A percentile compares a stretch with the other conserved stretches of the same genome.
Evolutionary conservation across 2,113 vertebrate genomes (phyloP).

Genomic region (Cebidichthys violaceus): DNA sequence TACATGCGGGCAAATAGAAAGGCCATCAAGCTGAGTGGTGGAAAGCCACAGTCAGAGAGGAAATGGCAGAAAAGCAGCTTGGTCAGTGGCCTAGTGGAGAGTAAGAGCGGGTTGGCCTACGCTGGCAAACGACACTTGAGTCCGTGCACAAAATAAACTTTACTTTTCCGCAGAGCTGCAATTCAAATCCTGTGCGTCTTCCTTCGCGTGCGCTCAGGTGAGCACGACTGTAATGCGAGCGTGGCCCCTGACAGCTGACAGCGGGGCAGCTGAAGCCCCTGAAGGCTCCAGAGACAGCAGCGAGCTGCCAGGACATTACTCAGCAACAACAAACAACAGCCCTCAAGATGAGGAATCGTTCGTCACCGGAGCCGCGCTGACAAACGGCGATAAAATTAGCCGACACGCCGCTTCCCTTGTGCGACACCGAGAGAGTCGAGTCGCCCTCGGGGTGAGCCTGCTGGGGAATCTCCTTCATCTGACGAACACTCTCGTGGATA

Average conservation of each 20-base stretch:
- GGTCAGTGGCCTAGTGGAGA: background rate
- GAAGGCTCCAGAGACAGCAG: constrained; percentile 55
- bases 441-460: constrained; percentile 64
- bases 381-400: constrained; percentile 77
- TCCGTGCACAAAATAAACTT: constrained; percentile 42
- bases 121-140: constrained; percentile 4
- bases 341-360: constrained; percentile 73
- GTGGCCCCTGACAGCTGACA: constrained; percentile 44
- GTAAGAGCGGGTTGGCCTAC: background rate
- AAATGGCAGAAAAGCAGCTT: constrained; percentile 8
- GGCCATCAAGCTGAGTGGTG: constrained; percentile 4
- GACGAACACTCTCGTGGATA: constrained; percentile 47
- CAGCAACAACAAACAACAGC: constrained; percentile 79
- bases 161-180: constrained; percentile 9
- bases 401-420: constrained; percentile 40
- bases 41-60: constrained; percentile 19
- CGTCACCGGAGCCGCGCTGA: constrained; percentile 63
- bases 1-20: constrained; percentile 8
- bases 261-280: constrained; percentile 33
- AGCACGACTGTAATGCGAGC: background rate
- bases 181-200: background rate
- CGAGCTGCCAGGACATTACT: constrained; percentile 74
- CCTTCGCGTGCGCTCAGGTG: background rate
- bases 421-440: constrained; percentile 54
- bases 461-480: constrained; percentile 54